A percentile compares a stretch with the other conserved stretches of the same genome.
Conservation (phyloP, 1,140 invertebrate genomes). For the Ooceraea biroi region DNA sequence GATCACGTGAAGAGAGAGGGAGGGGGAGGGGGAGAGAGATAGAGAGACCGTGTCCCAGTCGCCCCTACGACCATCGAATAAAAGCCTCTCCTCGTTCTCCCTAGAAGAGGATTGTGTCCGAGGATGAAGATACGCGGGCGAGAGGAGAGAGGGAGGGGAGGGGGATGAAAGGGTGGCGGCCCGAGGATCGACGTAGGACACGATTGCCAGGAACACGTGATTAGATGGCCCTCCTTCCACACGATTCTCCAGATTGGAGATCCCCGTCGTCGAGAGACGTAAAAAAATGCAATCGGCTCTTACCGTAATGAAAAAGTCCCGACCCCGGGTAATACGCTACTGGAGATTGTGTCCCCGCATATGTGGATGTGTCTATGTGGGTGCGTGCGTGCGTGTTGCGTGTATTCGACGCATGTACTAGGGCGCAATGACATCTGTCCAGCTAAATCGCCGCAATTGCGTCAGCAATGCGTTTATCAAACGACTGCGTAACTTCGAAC, state of each 20-base stretch:
- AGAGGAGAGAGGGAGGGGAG: background rate
- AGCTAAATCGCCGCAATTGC: constrained; percentile 46
- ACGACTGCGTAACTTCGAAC: too few species aligned
- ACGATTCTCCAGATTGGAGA: constrained; percentile 75
- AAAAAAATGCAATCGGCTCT: constrained; percentile 87
- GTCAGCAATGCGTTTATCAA: constrained; percentile 59
- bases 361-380: background rate
- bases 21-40: background rate
- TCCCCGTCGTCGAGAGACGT: constrained; percentile 78
- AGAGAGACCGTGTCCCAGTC: constrained; percentile 44
- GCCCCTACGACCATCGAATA: constrained; percentile 75
- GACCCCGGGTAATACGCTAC: constrained; percentile 78
- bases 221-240: constrained; percentile 81
- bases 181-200: constrained; percentile 71
- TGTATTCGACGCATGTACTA: constrained; percentile 5
- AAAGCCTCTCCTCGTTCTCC: constrained; percentile 63
- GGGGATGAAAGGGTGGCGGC: constrained; percentile 41
- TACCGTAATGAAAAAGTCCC: constrained; percentile 85
- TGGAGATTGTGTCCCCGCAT: background rate
- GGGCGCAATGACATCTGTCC: background rate
- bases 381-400: background rate
- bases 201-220: constrained; percentile 82
- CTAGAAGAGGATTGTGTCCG: constrained; percentile 69
- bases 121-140: constrained; percentile 70
- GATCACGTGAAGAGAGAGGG: background rate